Evolutionary conservation across 2,888 invertebrate species (phyloP).

Genomic region (Hirtodrosophila histrioides): DNA sequence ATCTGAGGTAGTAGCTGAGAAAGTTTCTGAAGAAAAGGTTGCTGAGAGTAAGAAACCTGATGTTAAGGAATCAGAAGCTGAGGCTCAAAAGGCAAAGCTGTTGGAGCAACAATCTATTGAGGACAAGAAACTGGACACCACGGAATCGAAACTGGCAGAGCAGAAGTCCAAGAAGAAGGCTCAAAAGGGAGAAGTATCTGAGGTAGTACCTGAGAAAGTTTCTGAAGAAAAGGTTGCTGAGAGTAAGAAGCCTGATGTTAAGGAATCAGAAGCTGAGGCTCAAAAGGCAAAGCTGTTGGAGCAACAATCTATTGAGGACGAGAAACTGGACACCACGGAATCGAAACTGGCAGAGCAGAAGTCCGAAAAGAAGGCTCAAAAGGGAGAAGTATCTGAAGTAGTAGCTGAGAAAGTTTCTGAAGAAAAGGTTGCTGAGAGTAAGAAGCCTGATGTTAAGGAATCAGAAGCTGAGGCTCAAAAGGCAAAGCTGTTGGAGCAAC

Average conservation of each 20-base stretch:
- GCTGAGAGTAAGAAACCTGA: not conserved
- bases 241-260: conserved; percentile 7
- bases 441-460: conserved; percentile 32
- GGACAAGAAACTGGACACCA: conserved; percentile 17
- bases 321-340: conserved; percentile 28
- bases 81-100: conserved; percentile 14
- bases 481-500: conserved; percentile 9
- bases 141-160: not conserved
- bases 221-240: conserved; percentile 2
- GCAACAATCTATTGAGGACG: conserved; percentile 1
- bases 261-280: conserved; percentile 6
- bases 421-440: conserved; percentile 21
- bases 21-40: conserved; percentile 7
- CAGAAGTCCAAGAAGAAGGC: not conserved
- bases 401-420: conserved; percentile 6
- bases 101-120: conserved; percentile 18
- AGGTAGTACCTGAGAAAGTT: conserved; percentile 8
- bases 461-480: conserved; percentile 13
- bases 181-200: not conserved
- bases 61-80: conserved; percentile 11
- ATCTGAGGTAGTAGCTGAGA: conserved; percentile 14
- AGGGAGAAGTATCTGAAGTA: conserved; percentile 17
- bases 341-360: conserved; percentile 2
- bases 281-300: conserved; percentile 16
- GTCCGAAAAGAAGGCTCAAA: not conserved